These are phyloP conservation scores for Phocoena phocoena DNA, from an alignment of 2,113 vertebrate species.

Conservation along the genomic window DNA sequence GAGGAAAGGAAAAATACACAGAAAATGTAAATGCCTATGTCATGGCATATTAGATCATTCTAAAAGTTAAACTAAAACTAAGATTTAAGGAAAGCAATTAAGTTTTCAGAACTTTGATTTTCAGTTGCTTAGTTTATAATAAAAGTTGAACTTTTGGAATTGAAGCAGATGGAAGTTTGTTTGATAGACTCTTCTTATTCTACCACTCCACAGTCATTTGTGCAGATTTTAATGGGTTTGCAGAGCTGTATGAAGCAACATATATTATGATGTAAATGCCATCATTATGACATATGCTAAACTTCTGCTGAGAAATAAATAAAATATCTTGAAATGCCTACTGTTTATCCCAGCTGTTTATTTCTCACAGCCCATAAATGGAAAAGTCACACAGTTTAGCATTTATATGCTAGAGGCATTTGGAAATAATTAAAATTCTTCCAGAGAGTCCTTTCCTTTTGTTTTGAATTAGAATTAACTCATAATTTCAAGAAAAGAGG, in stretches of 20 bases:
- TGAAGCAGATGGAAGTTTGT: conserved; percentile 82
- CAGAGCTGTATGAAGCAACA: conserved; percentile 84
- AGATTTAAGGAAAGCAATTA: conserved; percentile 64
- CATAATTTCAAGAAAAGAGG: conserved; percentile 42
- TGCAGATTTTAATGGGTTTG: conserved; percentile 83
- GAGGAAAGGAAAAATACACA: not conserved
- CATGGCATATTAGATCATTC: not conserved
- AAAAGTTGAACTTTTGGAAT: conserved; percentile 81
- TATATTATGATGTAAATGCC: conserved; percentile 88
- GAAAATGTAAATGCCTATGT: not conserved
- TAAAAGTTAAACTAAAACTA: conserved; percentile 51
- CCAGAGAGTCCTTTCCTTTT: conserved; percentile 65
- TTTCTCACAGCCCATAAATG: conserved; percentile 81
- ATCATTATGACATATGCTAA: conserved; percentile 86
- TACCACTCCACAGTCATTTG: conserved; percentile 77
- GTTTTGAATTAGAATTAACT: conserved; percentile 57
- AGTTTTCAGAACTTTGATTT: conserved; percentile 76
- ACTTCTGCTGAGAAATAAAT: conserved; percentile 86
- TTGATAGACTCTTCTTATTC: conserved; percentile 78
- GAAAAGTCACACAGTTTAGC: conserved; percentile 77
- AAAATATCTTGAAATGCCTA: conserved; percentile 85
- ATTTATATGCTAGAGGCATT: conserved; percentile 77
- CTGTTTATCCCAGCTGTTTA: conserved; percentile 86
- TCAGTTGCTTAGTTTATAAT: conserved; percentile 71
- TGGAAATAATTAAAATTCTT: conserved; percentile 78